Conservation (phyloP, 2,797 vertebrate genomes). For the Galago senegalensis region DNA sequence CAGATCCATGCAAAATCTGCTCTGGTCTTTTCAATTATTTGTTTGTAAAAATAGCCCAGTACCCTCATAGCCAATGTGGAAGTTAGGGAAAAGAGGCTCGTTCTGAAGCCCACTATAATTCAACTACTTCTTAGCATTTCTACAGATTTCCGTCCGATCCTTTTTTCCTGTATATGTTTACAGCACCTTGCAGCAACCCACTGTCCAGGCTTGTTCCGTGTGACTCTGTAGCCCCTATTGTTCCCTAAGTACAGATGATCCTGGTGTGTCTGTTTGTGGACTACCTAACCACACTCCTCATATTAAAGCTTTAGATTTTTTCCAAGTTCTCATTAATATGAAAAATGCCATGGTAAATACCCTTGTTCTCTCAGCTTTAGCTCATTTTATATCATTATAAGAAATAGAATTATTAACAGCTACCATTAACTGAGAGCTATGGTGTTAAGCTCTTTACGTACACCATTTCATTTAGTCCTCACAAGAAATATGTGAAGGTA, state of each 20-base stretch:
- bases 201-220: not conserved
- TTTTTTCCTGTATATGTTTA: not conserved
- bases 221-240: not conserved
- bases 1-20: not conserved
- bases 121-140: not conserved
- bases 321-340: not conserved
- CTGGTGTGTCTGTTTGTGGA: fast-evolving
- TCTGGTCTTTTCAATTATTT: conserved; percentile 1
- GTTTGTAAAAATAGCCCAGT: not conserved
- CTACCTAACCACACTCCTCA: not conserved
- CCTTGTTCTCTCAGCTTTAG: not conserved
- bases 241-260: not conserved
- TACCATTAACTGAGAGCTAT: not conserved
- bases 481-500: not conserved
- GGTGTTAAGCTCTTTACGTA: not conserved
- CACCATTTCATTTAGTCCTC: not conserved
- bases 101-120: not conserved
- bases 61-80: not conserved
- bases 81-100: not conserved
- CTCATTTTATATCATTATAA: not conserved
- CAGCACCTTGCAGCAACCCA: not conserved
- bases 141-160: not conserved
- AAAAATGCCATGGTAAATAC: not conserved
- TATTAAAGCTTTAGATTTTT: not conserved
- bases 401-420: not conserved